Evolutionary conservation across 2,888 invertebrate species (phyloP), one percentile per base, ranked within the genome.

Genomic region (Pteria penguin): DNA sequence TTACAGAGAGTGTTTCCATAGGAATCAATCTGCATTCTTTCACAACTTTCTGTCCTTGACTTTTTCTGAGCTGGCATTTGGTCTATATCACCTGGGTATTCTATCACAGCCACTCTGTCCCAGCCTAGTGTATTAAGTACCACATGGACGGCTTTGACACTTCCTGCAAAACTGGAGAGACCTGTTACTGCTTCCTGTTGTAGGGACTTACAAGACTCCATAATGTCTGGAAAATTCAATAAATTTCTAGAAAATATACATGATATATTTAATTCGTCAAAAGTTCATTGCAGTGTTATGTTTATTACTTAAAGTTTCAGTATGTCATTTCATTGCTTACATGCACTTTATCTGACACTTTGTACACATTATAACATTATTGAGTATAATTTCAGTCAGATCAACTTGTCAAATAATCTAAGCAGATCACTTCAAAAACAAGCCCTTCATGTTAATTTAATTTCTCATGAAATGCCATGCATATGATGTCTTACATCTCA

Each of bases 81-180:
- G 3, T 33, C 61, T 26, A 60, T 32, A 4, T 57, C 58, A 8
- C 65, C 72, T 22, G 82, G 76, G 24, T 88, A 24, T 18, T 78
- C 36, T 27, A 89, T 71, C 3, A 90, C 86, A 62, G 86, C 89
- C 58, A 68, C 80, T 33, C 90, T 83, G 1, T 78, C 73, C 88
- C 87, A 89, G 57, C 86, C 83, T 58, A 84, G 84, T 4, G 85
- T 87, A 81, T 90, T 90, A 27, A 61, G 26, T 4, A 77, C 68
- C 5, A 55, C 54, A 29, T 3, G 27, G 52, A 14, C 2, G 2
- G 29, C 4, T 45, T 24, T 14, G 60, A 45, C 26, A 33, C 32
- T 31, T 24, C 61, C n/a, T 24, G 24, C 4, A 22, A 31, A 26
- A n/a, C 11, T 26, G 18, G 32, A 55, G 58, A 72, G 29, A 26